Base-by-base conservation (phyloP, 2,113 vertebrate species). In the Jaculus jaculus region DNA sequence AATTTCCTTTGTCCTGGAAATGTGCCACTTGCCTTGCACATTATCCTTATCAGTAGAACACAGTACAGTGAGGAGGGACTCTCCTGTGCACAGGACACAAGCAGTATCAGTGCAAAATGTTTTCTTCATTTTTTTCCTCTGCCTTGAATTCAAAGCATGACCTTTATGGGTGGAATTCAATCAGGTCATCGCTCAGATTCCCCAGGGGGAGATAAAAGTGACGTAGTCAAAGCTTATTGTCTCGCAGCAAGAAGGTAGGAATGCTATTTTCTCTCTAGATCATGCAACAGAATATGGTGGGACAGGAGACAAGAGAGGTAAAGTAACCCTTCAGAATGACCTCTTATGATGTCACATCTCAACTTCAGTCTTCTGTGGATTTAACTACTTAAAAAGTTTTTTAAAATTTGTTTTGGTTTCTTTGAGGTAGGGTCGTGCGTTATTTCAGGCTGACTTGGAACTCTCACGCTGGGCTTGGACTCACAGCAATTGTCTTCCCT, bases 1-100 rank as follows among this genome's bases (percentile, higher is more conserved):
- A 92, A 84, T 95, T 96, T 97, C 96, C 96, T 97, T 96, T 97
- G 94, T 96, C 94, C 93, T 96, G 92, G 93, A 93, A 96, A 92
- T 93, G 89, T 94, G 94, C 92, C 84, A 13, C 90, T 93, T 93
- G 94, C 90, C 92, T 82, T 92, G 90, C 42, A 4, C 3, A 58
- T 91, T 89, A 90, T 94, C 93, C 94, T 97, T 96, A 97, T 97
- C 96, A 97, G 96, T 88, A 89, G 94, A 65, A 71, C 47, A n/a
- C 97, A 97, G 30, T 0, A 82, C 92, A 81, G 60, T 1, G 1
- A 93, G 87, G 71, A 61, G 91, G 87, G 89, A 84, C 65, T 90
- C 74, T 81, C 16, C 73, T 8, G 13, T 12, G 73, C 60, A 85
- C 82, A 54, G 93, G 83, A 82, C 92, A n/a, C 68, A 58, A 4